Base-by-base conservation (phyloP, 2,797 vertebrate species). In the Salarias fasciatus region DNA sequence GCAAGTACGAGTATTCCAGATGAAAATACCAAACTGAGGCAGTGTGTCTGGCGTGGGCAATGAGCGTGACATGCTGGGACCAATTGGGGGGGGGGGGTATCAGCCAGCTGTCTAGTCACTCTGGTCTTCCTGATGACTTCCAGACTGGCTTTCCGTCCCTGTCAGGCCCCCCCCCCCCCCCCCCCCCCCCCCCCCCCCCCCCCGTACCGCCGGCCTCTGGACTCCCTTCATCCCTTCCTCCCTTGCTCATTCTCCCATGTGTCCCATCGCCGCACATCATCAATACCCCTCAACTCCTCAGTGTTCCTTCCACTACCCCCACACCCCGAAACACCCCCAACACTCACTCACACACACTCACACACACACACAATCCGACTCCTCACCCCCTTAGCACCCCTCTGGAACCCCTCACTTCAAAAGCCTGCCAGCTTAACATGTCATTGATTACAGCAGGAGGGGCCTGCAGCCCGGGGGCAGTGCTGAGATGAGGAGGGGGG, bases 341-440 rank as follows among this genome's bases (percentile, higher is more conserved):
- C 18, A 24, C 18, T 24, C 18, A 24, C 18, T 24, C 18, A 24
- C 18, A 24, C 18, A 24, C 18, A 49, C 18, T 24, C 18, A 24
- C 18, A 24, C 18, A 24, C 18, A 24, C 18, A 24, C 18, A 24
- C 18, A 24, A n/a, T 18, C 55, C 53, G 48, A 29, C 62, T 13
- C 62, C 14, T 38, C 63, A 54, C 66, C 75, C 66, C 69, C 66
- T 44, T 69, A 63, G 62, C 70, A 59, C 71, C 73, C 77, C 75
- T 80, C 64, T 83, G 70, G 74, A 82, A 74, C 65, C 67, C 68
- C 82, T 79, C 72, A 85, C 86, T 83, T 89, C 85, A 88, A 87
- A 85, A 82, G 82, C 63, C 77, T 74, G 68, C 65, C 67, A 80
- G 82, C 87, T 89, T 88, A 89, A 89, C 87, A 79, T 89, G 87